Evolutionary conservation across 2,113 vertebrate genomes (phyloP).

Genomic region (Eulacestoma nigropectus): DNA sequence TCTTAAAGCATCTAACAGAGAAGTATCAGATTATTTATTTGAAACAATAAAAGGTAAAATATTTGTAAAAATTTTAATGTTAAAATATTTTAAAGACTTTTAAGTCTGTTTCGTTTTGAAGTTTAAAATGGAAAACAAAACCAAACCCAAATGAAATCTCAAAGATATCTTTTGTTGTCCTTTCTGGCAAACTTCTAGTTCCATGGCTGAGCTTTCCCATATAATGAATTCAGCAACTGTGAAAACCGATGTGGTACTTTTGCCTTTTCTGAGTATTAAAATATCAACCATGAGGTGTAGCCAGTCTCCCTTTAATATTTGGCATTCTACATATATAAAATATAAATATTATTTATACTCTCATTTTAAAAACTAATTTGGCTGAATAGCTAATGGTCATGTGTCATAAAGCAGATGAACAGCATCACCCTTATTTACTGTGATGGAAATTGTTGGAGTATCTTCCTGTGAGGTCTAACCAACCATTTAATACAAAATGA

Average conservation of each 20-base stretch:
- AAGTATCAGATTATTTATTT: not conserved
- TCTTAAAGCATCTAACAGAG: not conserved
- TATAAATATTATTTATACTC: not conserved
- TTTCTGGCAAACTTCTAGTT: conserved; percentile 7
- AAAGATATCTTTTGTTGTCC: conserved; percentile 20
- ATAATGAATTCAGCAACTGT: conserved; percentile 20
- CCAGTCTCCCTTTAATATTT: not conserved
- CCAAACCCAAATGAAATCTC: not conserved
- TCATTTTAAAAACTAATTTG: not conserved
- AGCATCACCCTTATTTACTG: not conserved
- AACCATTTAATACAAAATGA: not conserved
- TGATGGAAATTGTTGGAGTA: not conserved
- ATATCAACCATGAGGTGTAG: not conserved
- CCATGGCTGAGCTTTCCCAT: not conserved
- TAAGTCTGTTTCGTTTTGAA: not conserved
- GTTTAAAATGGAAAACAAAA: not conserved
- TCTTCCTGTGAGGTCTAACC: not conserved
- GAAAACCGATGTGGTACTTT: conserved; percentile 74
- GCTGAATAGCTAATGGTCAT: not conserved
- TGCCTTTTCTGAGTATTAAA: conserved; percentile 79
- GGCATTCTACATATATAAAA: not conserved
- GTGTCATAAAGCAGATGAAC: not conserved
- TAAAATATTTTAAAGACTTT: not conserved
- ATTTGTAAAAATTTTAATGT: not conserved
- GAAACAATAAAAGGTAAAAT: not conserved